Base-by-base conservation (phyloP, 2,113 vertebrate genomes). In the Etheostoma spectabile region DNA sequence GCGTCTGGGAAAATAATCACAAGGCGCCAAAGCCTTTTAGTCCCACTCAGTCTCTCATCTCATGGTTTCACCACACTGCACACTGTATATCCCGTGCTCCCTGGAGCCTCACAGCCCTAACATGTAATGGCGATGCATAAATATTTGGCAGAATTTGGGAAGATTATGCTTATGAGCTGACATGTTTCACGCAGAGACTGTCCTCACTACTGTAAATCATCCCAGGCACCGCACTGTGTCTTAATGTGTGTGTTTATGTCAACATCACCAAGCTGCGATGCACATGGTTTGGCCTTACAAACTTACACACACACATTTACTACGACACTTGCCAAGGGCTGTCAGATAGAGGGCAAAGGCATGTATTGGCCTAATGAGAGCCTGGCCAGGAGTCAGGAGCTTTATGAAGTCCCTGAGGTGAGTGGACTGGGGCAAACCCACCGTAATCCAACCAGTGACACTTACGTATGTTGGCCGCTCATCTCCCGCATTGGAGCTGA, bases 361-460 rank as follows among this genome's bases (percentile, higher is more conserved):
- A 80, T 86, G 75, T 86, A 80, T 82, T 85, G 73, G 69, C 67
- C 83, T 89, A 90, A 92, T 89, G 92, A 91, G 88, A 69, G 59
- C 63, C 83, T 91, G 90, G 88, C 84, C 86, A 69, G 63, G 77
- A 90, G 82, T 90, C 82, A 86, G 87, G 81, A 88, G 80, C 85
- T 85, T 86, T 75, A 81, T 86, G 72, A 82, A 91, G 88, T 89
- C 91, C 80, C 88, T 6, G 85, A 92, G 88, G 89, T 88, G 86
- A 83, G 73, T 77, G 86, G 74, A 89, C 83, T 85, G 24, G 79
- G 73, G 84, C 45, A 68, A 90, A 87, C 89, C 82, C 82, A 51
- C 70, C 61, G 77, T 82, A 89, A 91, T 92, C 83, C 79, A 92
- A 87, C 71, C 84, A 67, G 76, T 88, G 86, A 89, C 79, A 86